Evolutionary conservation across 2,113 vertebrate genomes (phyloP).

Genomic region (Athene cunicularia): DNA sequence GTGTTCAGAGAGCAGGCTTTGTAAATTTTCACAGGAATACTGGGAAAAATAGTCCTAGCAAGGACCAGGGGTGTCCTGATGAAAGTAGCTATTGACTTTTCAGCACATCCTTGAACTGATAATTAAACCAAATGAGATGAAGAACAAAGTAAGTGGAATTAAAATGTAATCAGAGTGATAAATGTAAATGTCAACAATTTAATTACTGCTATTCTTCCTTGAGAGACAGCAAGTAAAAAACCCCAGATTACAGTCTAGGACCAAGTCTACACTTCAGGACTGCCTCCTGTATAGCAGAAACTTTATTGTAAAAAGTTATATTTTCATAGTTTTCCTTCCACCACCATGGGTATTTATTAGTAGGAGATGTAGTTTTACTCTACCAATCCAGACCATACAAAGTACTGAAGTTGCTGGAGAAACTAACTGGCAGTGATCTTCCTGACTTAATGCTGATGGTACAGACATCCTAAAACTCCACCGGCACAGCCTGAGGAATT

Average conservation of each 20-base stretch:
- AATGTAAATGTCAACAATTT: slow-evolving; percentile 55
- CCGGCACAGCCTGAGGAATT: not conserved
- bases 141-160: slow-evolving; percentile 31
- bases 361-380: not conserved
- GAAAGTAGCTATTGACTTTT: slow-evolving; percentile 42
- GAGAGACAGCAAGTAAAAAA: not conserved
- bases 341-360: not conserved
- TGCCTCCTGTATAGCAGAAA: not conserved
- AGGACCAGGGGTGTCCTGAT: not conserved
- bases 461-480: not conserved
- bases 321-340: not conserved
- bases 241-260: not conserved
- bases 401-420: not conserved
- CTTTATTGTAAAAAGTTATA: not conserved
- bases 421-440: not conserved
- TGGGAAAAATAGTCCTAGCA: not conserved
- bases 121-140: not conserved
- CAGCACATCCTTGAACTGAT: slow-evolving; percentile 1
- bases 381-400: not conserved
- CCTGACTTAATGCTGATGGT: not conserved
- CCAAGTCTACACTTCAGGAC: not conserved
- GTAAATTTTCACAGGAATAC: not conserved
- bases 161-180: slow-evolving; percentile 35
- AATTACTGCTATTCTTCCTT: slow-evolving; percentile 32
- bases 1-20: not conserved